These are phyloP conservation scores for Trissolcus japonicus DNA, from an alignment of 2,888 invertebrate genomes.

Conservation along the genomic window DNA sequence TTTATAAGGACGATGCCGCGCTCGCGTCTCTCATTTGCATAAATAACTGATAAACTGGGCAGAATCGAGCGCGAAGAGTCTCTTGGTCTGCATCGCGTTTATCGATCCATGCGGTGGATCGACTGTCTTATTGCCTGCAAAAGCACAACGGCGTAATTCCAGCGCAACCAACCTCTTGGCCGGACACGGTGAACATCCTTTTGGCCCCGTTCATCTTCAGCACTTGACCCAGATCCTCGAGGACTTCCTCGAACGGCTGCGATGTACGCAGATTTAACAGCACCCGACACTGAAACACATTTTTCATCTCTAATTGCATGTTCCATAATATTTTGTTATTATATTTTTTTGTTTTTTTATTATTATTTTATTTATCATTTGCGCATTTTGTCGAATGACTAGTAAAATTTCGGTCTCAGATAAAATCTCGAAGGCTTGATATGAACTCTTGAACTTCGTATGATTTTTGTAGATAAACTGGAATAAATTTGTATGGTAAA, in stretches of 20 bases:
- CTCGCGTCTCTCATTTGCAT: slow-evolving; percentile 69
- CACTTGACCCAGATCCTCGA: slow-evolving; percentile 94
- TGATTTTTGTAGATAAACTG: background rate
- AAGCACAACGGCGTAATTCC: slow-evolving; percentile 40
- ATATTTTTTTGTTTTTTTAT: slow-evolving; percentile 7
- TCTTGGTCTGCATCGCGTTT: slow-evolving; percentile 48
- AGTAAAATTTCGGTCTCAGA: too few relatives aligned
- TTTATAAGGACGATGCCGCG: slow-evolving; percentile 71
- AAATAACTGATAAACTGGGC: slow-evolving; percentile 68
- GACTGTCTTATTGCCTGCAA: slow-evolving; percentile 46
- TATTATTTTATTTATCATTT: too few relatives aligned
- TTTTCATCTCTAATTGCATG: slow-evolving; percentile 9
- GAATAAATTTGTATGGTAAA: slow-evolving; percentile 40
- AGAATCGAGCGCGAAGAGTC: slow-evolving; percentile 55
- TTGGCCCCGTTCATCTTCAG: slow-evolving; percentile 94
- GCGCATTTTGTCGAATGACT: too few relatives aligned
- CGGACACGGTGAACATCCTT: slow-evolving; percentile 93
- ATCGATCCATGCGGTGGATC: slow-evolving; percentile 56
- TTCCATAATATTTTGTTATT: slow-evolving; percentile 24
- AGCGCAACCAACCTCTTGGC: slow-evolving; percentile 86
- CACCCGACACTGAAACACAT: slow-evolving; percentile 86
- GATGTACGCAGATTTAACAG: slow-evolving; percentile 93
- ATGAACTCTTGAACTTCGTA: background rate
- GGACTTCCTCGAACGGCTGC: slow-evolving; percentile 95
- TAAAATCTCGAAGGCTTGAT: too few relatives aligned